Percentiles rank a stretch among this genome's conserved stretches.
Evolutionary conservation across 1,140 invertebrate genomes (phyloP).

Genomic region (Paraescarpia echinospica): DNA sequence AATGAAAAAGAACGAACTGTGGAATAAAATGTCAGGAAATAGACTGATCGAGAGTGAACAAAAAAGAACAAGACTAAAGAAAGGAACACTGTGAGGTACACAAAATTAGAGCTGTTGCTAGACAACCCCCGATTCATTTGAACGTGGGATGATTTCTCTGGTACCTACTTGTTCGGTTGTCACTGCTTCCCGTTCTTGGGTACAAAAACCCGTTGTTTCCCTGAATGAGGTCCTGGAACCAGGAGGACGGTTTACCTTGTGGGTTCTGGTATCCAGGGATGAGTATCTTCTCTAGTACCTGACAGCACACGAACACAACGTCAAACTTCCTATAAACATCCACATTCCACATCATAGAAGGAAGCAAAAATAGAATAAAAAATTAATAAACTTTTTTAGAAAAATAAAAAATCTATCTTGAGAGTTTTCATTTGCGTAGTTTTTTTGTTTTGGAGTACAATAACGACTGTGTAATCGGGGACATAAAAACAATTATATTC

Average conservation of each 20-base stretch:
- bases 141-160: neutral
- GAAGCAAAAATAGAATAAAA: too few species aligned
- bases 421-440: too few species aligned
- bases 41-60: too few species aligned
- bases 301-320: neutral
- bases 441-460: too few species aligned
- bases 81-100: neutral
- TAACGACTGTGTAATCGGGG: too few species aligned
- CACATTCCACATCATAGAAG: too few species aligned
- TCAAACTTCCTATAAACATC: neutral
- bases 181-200: neutral
- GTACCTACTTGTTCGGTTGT: neutral
- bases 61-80: neutral
- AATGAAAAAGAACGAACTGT: too few species aligned
- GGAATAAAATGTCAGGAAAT: too few species aligned
- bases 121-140: neutral
- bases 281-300: neutral
- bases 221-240: neutral
- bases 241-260: neutral
- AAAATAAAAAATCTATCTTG: too few species aligned
- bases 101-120: neutral
- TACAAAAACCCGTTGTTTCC: neutral
- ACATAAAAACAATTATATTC: too few species aligned
- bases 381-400: too few species aligned
- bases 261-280: neutral